Percentiles rank a stretch among this genome's conserved stretches.
Conservation (phyloP, 2,113 vertebrate species). For the Verasper variegatus region DNA sequence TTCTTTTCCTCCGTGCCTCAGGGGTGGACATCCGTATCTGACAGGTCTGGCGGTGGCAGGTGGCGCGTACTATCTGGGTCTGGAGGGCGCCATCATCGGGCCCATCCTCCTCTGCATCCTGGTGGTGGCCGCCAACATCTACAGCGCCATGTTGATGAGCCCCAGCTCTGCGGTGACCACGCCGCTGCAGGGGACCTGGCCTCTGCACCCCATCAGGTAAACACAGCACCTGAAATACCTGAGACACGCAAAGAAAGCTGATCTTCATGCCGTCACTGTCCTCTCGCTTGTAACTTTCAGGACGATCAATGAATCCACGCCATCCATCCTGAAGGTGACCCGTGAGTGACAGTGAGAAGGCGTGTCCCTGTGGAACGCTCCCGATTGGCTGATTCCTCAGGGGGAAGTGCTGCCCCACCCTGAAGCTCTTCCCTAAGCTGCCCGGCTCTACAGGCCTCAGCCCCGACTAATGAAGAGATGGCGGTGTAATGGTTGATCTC, state of each 20-base stretch:
- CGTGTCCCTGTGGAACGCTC: constrained; percentile 12
- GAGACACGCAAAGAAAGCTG: background rate
- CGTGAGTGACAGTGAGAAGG: constrained; percentile 54
- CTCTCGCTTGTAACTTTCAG: constrained; percentile 27
- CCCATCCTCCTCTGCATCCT: constrained; percentile 98
- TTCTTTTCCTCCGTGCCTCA: constrained; percentile 56
- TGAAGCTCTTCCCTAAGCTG: constrained; percentile 8
- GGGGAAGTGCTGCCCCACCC: constrained; percentile 9
- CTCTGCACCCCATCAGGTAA: constrained; percentile 86
- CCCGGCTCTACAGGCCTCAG: constrained; percentile 17
- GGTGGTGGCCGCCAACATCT: constrained; percentile 98
- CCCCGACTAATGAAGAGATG: constrained; percentile 17
- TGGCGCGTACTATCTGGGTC: constrained; percentile 94
- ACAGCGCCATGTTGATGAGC: constrained; percentile 97
- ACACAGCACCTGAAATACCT: background rate
- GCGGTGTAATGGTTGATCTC: constrained; percentile 4
- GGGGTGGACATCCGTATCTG: constrained; percentile 96
- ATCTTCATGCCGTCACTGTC: background rate
- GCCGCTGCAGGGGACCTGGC: constrained; percentile 87
- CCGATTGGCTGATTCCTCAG: constrained; percentile 32
- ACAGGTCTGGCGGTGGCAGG: constrained; percentile 96
- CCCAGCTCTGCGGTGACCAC: constrained; percentile 90
- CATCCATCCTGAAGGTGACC: constrained; percentile 59
- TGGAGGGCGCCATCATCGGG: constrained; percentile 98
- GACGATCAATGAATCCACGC: constrained; percentile 63